Conservation (phyloP, 1,140 invertebrate genomes). For the Mycetomoellerius zeteki region DNA sequence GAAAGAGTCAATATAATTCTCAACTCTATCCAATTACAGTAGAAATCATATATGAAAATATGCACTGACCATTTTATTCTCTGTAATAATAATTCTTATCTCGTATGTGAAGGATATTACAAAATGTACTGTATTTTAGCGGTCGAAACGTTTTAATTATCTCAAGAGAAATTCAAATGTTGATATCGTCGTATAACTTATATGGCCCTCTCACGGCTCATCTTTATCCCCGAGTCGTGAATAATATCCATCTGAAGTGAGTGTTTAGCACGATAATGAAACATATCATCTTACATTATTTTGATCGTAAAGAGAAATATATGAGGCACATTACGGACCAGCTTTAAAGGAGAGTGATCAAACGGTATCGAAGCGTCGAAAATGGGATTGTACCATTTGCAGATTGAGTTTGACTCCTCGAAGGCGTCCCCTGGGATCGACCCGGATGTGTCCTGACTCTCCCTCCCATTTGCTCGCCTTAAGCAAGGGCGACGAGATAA, state of each 20-base stretch:
- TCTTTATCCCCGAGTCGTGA: slow-evolving; percentile 16
- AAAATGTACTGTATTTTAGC: neutral
- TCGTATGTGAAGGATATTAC: neutral
- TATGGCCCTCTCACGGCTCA: neutral
- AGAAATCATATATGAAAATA: neutral
- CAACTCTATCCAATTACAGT: neutral
- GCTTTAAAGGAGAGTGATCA: slow-evolving; percentile 54
- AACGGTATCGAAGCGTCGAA: slow-evolving; percentile 61
- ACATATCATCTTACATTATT: slow-evolving; percentile 36
- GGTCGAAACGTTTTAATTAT: slow-evolving; percentile 46
- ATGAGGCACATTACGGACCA: slow-evolving; percentile 32
- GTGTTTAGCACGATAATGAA: slow-evolving; percentile 41
- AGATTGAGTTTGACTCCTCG: slow-evolving; percentile 70
- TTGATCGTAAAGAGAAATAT: slow-evolving; percentile 46
- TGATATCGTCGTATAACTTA: slow-evolving; percentile 25
- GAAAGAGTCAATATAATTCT: neutral
- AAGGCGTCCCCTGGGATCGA: slow-evolving; percentile 13
- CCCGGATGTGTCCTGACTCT: slow-evolving; percentile 45
- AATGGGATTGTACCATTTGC: slow-evolving; percentile 70
- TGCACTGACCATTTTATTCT: neutral
- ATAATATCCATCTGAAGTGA: neutral
- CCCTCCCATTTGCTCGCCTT: slow-evolving; percentile 41
- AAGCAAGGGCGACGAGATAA: slow-evolving; percentile 59
- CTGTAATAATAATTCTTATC: slow-evolving; percentile 28
- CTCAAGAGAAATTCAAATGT: slow-evolving; percentile 24